Conservation (phyloP, 2,113 vertebrate species). For the Scolopax mira region DNA sequence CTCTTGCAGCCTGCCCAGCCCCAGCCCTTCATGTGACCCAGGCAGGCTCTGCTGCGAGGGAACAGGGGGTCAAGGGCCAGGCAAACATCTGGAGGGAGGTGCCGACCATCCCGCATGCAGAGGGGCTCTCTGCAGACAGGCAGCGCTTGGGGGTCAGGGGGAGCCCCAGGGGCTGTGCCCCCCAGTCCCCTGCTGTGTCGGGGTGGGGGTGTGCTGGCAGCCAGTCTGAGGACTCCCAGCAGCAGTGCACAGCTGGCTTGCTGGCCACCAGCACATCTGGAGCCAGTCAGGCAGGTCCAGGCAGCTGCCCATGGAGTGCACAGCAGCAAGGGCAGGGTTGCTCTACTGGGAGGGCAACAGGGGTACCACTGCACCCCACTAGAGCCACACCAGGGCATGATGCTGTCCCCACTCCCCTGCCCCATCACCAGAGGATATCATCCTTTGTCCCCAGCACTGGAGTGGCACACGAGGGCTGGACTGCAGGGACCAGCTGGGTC, state of each 20-base stretch:
- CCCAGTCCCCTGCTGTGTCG: rapidly evolving
- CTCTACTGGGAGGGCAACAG: rapidly evolving
- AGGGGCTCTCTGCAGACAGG: neutral
- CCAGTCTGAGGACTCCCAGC: neutral
- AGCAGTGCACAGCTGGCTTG: neutral
- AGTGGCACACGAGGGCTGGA: rapidly evolving
- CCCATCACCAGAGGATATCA: neutral
- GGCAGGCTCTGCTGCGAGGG: conserved; percentile 11
- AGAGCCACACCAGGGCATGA: neutral
- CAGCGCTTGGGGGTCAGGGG: neutral
- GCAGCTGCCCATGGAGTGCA: neutral
- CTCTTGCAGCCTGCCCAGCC: neutral
- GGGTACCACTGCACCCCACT: neutral
- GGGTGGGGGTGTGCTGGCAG: neutral
- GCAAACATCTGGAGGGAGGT: conserved; percentile 24
- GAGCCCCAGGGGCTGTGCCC: neutral
- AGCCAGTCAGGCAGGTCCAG: neutral
- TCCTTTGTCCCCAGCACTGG: neutral
- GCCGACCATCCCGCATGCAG: neutral
- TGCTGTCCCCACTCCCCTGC: neutral
- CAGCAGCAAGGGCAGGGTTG: neutral
- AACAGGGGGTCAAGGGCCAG: conserved; percentile 38
- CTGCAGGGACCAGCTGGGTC: neutral
- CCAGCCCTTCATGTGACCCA: neutral
- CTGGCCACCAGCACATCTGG: neutral